phyloP scores from a whole-genome alignment of 2,113 vertebrate genomes.

The Pipa parva region DNA sequence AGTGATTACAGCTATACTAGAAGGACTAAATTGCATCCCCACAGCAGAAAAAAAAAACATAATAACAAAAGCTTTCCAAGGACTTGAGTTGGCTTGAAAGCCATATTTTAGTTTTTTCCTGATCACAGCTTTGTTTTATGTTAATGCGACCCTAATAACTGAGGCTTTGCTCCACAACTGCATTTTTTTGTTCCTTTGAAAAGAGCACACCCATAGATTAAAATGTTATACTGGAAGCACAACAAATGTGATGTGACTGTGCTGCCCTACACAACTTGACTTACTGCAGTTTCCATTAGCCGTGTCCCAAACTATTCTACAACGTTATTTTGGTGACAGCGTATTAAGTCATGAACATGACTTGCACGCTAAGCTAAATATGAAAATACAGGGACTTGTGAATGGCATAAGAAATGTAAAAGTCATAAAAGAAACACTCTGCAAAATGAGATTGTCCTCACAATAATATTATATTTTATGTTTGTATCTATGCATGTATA shows the following conservation, averaged over 20 bases:
- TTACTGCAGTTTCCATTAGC: constrained; percentile 5
- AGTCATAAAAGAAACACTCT: too few relatives aligned
- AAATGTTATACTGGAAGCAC: constrained; percentile 2
- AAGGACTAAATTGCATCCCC: constrained; percentile 25
- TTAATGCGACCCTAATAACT: constrained; percentile 27
- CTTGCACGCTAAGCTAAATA: too few relatives aligned
- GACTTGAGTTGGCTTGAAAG: constrained; percentile 29
- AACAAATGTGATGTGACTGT: neutral
- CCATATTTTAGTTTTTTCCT: constrained; percentile 27
- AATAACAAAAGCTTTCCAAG: constrained; percentile 20
- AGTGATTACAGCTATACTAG: constrained; percentile 31
- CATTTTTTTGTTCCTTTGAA: constrained; percentile 15
- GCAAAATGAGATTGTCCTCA: too few relatives aligned
- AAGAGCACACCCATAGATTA: constrained; percentile 10
- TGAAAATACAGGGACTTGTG: too few relatives aligned
- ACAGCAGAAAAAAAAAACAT: constrained; percentile 10
- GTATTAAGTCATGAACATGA: too few relatives aligned
- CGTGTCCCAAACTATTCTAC: constrained; percentile 1
- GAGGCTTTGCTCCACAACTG: neutral
- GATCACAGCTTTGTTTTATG: constrained; percentile 39
- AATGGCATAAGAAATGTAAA: too few relatives aligned
- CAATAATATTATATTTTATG: too few relatives aligned
- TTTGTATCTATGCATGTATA: too few relatives aligned
- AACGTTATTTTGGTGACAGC: too few relatives aligned
- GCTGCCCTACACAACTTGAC: constrained; percentile 5